Evolutionary conservation across 2,113 vertebrate genomes (phyloP).

Genomic region (Prinia subflava): DNA sequence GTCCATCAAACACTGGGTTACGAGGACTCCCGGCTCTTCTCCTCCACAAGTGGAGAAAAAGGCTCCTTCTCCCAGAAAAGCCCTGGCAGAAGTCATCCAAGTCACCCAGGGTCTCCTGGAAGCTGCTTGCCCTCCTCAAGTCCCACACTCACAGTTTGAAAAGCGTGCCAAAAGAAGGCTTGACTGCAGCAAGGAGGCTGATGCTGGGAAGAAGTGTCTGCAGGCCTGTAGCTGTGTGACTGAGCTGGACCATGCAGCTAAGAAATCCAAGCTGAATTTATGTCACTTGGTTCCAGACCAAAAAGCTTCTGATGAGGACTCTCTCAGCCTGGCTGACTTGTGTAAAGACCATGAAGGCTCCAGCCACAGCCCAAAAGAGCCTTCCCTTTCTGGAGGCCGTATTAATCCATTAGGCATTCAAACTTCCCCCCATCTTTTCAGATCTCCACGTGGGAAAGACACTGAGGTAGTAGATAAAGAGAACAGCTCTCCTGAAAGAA

Average conservation of each 20-base stretch:
- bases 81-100: slow-evolving; percentile 78
- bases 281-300: slow-evolving; percentile 59
- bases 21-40: slow-evolving; percentile 68
- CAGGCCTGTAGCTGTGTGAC: slow-evolving; percentile 75
- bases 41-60: slow-evolving; percentile 44
- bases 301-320: slow-evolving; percentile 29
- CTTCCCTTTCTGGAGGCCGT: slow-evolving; percentile 22
- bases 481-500: slow-evolving; percentile 79
- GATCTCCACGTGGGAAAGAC: slow-evolving; percentile 18
- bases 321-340: slow-evolving; percentile 20
- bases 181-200: slow-evolving; percentile 72
- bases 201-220: slow-evolving; percentile 55
- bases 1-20: slow-evolving; percentile 86
- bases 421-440: slow-evolving; percentile 18
- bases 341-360: neutral
- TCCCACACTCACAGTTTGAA: slow-evolving; percentile 32
- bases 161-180: slow-evolving; percentile 87
- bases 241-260: slow-evolving; percentile 75
- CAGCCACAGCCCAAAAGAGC: neutral
- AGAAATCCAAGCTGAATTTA: slow-evolving; percentile 74
- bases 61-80: slow-evolving; percentile 67
- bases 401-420: slow-evolving; percentile 8
- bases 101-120: slow-evolving; percentile 71
- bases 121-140: neutral
- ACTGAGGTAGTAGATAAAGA: slow-evolving; percentile 78